A percentile compares a stretch with the other conserved stretches of the same genome.
Conservation (phyloP, 2,113 vertebrate genomes). For the Megaceryle torquata region DNA sequence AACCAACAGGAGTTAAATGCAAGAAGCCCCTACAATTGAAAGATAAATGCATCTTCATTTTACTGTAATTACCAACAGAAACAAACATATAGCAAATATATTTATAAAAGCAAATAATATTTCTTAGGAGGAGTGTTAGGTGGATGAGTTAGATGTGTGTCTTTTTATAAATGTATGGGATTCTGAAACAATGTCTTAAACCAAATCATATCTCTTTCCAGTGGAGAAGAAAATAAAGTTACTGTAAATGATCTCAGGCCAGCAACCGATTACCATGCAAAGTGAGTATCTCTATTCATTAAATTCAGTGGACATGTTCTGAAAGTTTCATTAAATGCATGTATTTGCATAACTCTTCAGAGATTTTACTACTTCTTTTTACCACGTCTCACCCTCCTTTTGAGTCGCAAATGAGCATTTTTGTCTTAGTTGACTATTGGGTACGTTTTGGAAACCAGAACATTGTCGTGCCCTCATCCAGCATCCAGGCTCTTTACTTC, state of each 20-base stretch:
- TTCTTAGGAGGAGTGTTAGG: not conserved
- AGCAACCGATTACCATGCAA: conserved; percentile 94
- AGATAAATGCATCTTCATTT: not conserved
- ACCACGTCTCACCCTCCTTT: not conserved
- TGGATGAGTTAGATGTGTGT: not conserved
- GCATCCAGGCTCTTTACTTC: not conserved
- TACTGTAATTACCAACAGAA: not conserved
- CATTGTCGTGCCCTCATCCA: not conserved
- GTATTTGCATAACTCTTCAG: not conserved
- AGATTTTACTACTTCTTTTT: not conserved
- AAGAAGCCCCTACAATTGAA: not conserved
- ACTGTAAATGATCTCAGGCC: conserved; percentile 92
- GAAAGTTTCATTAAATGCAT: not conserved
- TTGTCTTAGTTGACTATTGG: not conserved
- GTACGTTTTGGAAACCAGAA: not conserved
- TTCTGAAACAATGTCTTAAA: conserved; percentile 2
- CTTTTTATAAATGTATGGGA: not conserved
- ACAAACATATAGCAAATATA: not conserved
- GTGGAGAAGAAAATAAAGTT: conserved; percentile 87
- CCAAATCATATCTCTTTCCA: conserved; percentile 47
- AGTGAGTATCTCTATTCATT: conserved; percentile 73
- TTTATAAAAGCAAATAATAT: not conserved
- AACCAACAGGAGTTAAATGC: not conserved
- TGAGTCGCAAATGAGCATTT: not conserved
- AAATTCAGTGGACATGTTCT: not conserved